phyloP scores from a whole-genome alignment of 2,113 vertebrate species.

The Paradoxurus hermaphroditus region DNA sequence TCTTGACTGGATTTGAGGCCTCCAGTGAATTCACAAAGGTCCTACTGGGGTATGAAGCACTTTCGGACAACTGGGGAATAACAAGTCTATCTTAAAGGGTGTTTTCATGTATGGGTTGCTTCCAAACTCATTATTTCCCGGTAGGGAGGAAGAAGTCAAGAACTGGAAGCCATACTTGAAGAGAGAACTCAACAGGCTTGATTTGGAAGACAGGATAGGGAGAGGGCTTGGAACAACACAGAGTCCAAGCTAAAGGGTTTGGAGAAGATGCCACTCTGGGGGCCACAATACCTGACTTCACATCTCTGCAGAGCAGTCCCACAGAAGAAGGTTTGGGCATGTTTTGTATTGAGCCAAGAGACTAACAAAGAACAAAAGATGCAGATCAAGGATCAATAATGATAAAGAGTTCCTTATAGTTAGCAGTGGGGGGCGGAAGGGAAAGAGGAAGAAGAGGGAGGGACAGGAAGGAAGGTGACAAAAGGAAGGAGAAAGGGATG shows the following conservation, averaged over 20 bases:
- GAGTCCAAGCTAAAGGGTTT: neutral
- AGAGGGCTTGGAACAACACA: neutral
- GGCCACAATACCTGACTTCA: neutral
- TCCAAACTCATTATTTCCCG: neutral
- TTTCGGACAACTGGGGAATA: neutral
- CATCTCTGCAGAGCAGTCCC: neutral
- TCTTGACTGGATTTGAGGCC: neutral
- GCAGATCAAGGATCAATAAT: neutral
- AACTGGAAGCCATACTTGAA: neutral
- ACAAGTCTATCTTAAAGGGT: neutral
- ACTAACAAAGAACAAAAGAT: neutral
- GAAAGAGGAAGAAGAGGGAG: neutral
- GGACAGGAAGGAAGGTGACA: neutral
- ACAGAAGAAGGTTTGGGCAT: neutral
- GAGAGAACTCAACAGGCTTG: neutral
- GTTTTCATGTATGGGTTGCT: neutral
- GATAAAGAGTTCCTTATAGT: neutral
- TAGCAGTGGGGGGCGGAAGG: neutral
- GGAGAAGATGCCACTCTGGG: neutral
- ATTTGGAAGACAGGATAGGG: neutral
- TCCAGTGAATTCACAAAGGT: neutral
- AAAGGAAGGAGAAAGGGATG: fast-evolving
- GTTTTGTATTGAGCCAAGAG: neutral
- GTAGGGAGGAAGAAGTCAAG: neutral
- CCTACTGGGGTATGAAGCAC: neutral